Conservation (phyloP, 2,797 vertebrate species). For the Poecilia gillii region DNA sequence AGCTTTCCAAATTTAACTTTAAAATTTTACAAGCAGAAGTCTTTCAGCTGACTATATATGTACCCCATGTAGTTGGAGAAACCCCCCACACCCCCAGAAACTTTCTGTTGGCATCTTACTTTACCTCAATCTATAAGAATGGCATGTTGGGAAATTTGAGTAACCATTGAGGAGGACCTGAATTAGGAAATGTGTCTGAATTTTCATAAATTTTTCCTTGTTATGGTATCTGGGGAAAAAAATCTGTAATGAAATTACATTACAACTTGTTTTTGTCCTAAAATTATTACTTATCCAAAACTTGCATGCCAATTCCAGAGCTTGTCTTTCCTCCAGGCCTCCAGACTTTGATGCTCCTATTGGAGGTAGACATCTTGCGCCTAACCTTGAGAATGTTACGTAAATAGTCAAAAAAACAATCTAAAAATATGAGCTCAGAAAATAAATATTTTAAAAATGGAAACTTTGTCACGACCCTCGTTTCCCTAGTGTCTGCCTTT, state of each 20-base stretch:
- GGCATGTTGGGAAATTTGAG: background rate
- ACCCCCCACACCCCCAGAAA: background rate
- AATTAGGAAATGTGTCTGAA: background rate
- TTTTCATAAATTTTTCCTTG: background rate
- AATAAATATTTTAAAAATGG: background rate
- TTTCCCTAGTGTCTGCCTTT: background rate
- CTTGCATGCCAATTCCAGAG: background rate
- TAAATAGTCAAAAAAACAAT: background rate
- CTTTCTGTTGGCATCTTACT: background rate
- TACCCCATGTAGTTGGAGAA: background rate
- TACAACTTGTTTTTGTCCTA: background rate
- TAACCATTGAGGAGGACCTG: background rate
- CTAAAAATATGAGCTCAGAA: background rate
- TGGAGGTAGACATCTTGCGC: background rate
- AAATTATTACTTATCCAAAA: background rate
- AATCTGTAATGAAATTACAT: background rate
- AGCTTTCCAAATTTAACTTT: background rate
- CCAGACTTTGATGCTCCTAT: background rate
- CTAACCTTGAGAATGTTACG: background rate
- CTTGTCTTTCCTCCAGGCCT: background rate
- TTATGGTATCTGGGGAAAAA: background rate
- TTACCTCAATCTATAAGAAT: background rate
- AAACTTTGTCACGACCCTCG: background rate
- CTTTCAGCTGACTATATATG: background rate
- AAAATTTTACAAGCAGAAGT: background rate